These are phyloP conservation scores for Pseudococcus jackbeardsleyi DNA, from an alignment of 2,888 invertebrate species.

Conservation along the genomic window DNA sequence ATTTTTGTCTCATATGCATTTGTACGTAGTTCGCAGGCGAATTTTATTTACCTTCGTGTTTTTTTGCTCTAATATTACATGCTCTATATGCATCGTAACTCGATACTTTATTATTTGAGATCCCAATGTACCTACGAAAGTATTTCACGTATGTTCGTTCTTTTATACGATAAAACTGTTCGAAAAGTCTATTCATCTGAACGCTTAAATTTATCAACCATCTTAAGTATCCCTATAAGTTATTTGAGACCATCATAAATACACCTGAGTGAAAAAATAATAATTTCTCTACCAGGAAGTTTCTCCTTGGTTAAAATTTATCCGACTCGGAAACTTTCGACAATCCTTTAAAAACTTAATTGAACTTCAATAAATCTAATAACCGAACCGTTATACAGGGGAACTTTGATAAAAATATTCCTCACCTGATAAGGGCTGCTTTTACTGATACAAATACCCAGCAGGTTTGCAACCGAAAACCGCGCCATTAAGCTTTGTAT, in stretches of 20 bases:
- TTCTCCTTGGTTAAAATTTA: background rate
- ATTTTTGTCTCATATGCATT: background rate
- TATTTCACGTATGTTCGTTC: background rate
- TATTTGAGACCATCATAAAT: background rate
- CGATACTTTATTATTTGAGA: background rate
- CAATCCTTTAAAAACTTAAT: background rate
- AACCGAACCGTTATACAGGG: conserved; percentile 1
- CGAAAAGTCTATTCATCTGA: background rate
- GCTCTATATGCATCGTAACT: background rate
- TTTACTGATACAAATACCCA: conserved; percentile 4
- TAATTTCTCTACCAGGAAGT: background rate
- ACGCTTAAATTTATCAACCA: background rate
- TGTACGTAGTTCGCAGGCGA: background rate
- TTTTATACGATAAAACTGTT: background rate
- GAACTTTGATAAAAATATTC: conserved; percentile 2
- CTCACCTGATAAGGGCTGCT: background rate
- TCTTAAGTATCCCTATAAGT: background rate
- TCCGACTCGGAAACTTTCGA: background rate
- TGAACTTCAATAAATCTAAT: conserved; percentile 35
- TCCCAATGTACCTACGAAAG: no score
- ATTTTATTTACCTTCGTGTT: background rate
- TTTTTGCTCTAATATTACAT: background rate
- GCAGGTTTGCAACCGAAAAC: conserved; percentile 20
- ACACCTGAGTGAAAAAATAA: background rate
- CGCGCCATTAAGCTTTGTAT: conserved; percentile 36